Evolutionary conservation across 2,888 invertebrate genomes (phyloP).

Genomic region (Axea sp.): DNA sequence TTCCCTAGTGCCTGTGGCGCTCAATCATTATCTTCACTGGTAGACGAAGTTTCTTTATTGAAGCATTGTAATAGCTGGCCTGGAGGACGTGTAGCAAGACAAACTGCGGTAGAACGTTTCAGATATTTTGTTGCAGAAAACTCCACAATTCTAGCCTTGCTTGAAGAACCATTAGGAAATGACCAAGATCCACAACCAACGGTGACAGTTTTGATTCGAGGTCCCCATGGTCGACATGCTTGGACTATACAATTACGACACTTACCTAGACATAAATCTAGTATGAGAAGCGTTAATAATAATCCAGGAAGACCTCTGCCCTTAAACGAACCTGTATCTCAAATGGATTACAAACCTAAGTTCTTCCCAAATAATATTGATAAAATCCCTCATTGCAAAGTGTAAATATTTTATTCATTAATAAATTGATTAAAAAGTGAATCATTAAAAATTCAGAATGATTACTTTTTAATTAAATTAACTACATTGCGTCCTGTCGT

Average conservation of each 20-base stretch:
- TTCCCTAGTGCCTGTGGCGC: constrained; percentile 92
- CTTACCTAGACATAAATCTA: constrained; percentile 90
- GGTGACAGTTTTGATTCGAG: constrained; percentile 91
- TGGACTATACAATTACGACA: constrained; percentile 96
- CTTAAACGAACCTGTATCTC: constrained; percentile 85
- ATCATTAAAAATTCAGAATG: too few relatives aligned
- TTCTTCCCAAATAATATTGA: constrained; percentile 91
- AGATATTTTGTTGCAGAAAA: constrained; percentile 96
- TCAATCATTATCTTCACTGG: constrained; percentile 90
- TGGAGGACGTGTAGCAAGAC: constrained; percentile 80
- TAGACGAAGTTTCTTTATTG: constrained; percentile 92
- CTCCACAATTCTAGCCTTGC: constrained; percentile 90
- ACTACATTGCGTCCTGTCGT: too few relatives aligned
- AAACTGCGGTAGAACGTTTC: constrained; percentile 85
- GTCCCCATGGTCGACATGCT: constrained; percentile 96
- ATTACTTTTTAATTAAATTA: too few relatives aligned
- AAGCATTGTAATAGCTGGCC: constrained; percentile 86
- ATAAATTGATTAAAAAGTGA: too few relatives aligned
- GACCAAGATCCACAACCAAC: constrained; percentile 96
- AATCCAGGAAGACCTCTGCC: constrained; percentile 88
- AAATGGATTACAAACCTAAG: constrained; percentile 85
- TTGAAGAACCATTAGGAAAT: constrained; percentile 96
- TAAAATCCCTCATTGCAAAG: constrained; percentile 88
- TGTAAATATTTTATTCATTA: constrained; percentile 81
- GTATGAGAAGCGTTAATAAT: constrained; percentile 83